phyloP scores from a whole-genome alignment of 2,888 invertebrate species.

The Tanaodytes sp. region DNA sequence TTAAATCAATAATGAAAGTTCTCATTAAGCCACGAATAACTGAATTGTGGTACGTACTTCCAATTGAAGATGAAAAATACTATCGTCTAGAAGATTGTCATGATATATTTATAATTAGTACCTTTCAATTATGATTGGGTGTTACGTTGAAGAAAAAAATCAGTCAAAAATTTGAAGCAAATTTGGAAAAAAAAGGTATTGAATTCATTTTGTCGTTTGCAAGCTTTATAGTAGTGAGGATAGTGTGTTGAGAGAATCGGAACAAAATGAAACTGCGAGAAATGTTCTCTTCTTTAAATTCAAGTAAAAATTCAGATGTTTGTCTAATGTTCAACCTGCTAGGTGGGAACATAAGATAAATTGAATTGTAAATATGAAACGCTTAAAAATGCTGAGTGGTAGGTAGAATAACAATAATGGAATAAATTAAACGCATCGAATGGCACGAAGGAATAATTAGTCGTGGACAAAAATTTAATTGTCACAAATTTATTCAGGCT shows the following conservation, averaged over 20 bases:
- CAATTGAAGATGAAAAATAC: too few species aligned
- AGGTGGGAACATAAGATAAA: constrained; percentile 60
- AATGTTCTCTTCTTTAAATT: constrained; percentile 54
- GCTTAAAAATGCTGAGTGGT: constrained; percentile 64
- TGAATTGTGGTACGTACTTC: too few species aligned
- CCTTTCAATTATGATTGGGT: too few species aligned
- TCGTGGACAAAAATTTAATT: constrained; percentile 35
- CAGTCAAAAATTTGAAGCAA: too few species aligned
- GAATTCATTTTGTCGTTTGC: too few species aligned
- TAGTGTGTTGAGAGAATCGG: neutral
- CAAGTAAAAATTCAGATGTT: too few species aligned
- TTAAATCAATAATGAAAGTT: constrained; percentile 44
- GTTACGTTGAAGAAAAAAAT: too few species aligned
- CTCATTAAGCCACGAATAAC: too few species aligned
- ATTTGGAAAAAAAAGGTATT: too few species aligned
- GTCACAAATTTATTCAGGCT: constrained; percentile 38
- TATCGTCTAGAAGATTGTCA: too few species aligned
- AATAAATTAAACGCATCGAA: constrained; percentile 63
- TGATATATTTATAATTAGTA: too few species aligned
- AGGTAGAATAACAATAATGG: constrained; percentile 65
- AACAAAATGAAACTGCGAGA: constrained; percentile 21
- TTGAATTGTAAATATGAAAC: constrained; percentile 68
- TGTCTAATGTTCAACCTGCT: constrained; percentile 32
- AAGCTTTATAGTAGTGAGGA: too few species aligned
- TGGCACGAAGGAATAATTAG: constrained; percentile 48